phyloP scores from a whole-genome alignment of 2,113 vertebrate species.

The Cinclus mexicanus region DNA sequence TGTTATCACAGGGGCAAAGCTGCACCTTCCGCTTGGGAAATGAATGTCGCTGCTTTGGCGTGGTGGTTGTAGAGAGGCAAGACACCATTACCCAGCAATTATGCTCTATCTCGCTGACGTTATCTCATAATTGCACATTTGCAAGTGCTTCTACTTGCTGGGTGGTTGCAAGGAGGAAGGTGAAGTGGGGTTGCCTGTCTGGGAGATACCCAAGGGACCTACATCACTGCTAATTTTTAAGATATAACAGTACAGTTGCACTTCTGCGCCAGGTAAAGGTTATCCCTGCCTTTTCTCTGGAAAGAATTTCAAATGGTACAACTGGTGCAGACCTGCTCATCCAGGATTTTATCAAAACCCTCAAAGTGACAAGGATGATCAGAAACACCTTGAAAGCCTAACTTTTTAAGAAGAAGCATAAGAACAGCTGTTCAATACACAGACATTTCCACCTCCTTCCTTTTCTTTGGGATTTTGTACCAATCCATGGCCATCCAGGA shows the following conservation, averaged over 20 bases:
- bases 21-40: slow-evolving; percentile 21
- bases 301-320: not conserved
- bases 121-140: slow-evolving; percentile 47
- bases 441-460: not conserved
- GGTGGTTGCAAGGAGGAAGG: slow-evolving; percentile 1
- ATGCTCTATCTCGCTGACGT: not conserved
- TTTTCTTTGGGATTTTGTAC: not conserved
- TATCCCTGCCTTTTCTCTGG: not conserved
- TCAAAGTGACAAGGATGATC: not conserved
- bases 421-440: not conserved
- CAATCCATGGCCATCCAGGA: not conserved
- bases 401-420: not conserved
- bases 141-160: not conserved
- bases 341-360: not conserved
- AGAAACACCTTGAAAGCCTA: not conserved
- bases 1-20: not conserved
- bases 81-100: slow-evolving; percentile 38
- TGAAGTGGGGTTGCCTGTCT: not conserved
- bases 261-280: not conserved
- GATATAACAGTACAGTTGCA: not conserved
- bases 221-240: not conserved
- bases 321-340: not conserved
- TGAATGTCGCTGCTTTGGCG: not conserved
- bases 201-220: not conserved
- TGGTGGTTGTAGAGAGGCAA: not conserved